Percentiles rank a stretch among this genome's conserved stretches.
phyloP scores from a whole-genome alignment of 2,797 vertebrate species.

The Tympanoctomys barrerae region DNA sequence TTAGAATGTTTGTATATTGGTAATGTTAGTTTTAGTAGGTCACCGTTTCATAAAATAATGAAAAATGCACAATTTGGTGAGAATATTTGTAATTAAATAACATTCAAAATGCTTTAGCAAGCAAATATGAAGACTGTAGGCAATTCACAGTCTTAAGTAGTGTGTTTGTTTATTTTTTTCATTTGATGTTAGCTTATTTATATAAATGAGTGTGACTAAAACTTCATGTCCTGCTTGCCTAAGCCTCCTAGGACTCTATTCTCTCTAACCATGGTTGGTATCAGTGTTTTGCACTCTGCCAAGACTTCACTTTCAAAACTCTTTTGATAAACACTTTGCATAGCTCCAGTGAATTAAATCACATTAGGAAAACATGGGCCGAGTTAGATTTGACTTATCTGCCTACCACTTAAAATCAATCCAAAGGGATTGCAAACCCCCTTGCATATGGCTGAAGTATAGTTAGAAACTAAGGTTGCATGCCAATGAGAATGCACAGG shows the following conservation, averaged over 20 bases:
- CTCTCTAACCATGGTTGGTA: neutral
- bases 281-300: neutral
- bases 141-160: neutral
- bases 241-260: conserved; percentile 47
- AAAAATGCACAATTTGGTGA: neutral
- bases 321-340: conserved; percentile 73
- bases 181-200: conserved; percentile 62
- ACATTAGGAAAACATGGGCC: conserved; percentile 56
- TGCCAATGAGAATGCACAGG: conserved; percentile 82
- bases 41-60: neutral
- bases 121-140: neutral
- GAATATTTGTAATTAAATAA: neutral
- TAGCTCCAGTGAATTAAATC: conserved; percentile 67
- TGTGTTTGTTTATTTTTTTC: neutral
- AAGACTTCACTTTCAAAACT: conserved; percentile 56
- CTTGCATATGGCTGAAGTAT: conserved; percentile 76
- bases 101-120: neutral
- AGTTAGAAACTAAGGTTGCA: conserved; percentile 74
- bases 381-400: conserved; percentile 75
- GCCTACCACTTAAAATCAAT: conserved; percentile 75
- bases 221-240: neutral
- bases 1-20: neutral
- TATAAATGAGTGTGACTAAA: conserved; percentile 16
- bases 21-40: neutral
- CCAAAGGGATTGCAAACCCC: conserved; percentile 78